Evolutionary conservation across 2,797 vertebrate genomes (phyloP), one percentile per base, ranked within the genome.

Genomic region (Anas bernieri): DNA sequence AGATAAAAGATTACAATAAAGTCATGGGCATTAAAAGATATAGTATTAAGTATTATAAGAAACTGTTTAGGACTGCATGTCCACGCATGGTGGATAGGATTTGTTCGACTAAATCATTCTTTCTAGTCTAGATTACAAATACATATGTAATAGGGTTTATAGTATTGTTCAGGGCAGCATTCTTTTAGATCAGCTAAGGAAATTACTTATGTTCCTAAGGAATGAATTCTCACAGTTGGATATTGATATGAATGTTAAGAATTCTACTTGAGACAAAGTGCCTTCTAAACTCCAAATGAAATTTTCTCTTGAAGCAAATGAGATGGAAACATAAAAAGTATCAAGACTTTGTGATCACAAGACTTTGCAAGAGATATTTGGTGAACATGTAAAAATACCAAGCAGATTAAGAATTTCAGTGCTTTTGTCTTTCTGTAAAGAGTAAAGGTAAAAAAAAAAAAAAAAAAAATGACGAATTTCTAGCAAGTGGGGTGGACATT

Each of bases 181-280:
- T 62, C 17, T 85, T 62, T 76, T 45, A 85, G 61, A 67, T 73
- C 83, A 81, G 21, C 45, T 54, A 23, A 61, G 20, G 43, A 88
- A 92, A 85, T 43, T 48, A 66, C 7, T 85, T 50, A 26, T 37
- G 7, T 15, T 86, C 26, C 39, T 56, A 45, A 88, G 39, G 50
- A 95, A 78, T 64, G 28, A 75, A 90, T 88, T 92, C 86, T 91
- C 77, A 75, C 56, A 81, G 58, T 72, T 75, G 80, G 54, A 81
- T 86, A 78, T 41, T 88, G 54, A 81, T 45, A 83, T 31, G 31
- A 81, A 81, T 58, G 45, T 78, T 63, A 72, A 10, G 7, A 94
- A 83, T 88, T 83, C 48, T 75, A 30, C 12, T 54, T 56, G 26
- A 91, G 85, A 90, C 9, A 83, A 87, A 77, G 85, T 59, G 10